Base-by-base conservation (phyloP, 2,888 invertebrate genomes). In the Rhamnusium bicolor region DNA sequence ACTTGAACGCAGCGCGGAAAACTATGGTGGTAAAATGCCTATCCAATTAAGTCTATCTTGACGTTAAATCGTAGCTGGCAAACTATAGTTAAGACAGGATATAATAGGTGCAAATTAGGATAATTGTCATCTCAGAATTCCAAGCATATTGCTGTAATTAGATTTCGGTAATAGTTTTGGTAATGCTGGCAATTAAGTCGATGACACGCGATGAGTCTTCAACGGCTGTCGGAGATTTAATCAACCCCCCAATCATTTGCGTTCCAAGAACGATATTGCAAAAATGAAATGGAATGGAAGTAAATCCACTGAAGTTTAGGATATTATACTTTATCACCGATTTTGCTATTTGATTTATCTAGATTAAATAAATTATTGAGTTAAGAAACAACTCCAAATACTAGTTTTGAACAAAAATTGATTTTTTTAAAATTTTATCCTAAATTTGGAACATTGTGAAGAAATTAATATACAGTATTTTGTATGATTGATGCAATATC, bases 61-160 rank as follows among this genome's bases (percentile, higher is more conserved):
- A 84, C 84, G 82, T 82, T 84, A 82, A 85, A 85, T 84, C 85
- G 77, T 76, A 78, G 75, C 49, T 69, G 72, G 73, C 76, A 79
- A 77, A 80, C 75, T 83, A 81, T 78, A 81, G 80, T 80, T 74
- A 82, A 81, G 82, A 81, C 76, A 80, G 83, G 82, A 83, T 84
- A 86, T 86, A 87, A 87, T 87, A 86, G 86, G 86, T 87, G 86
- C 85, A 85, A 86, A 87, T 87, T 87, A 87, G 86, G 84, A 84
- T 86, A 87, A 87, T 87, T 86, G 86, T 85, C 86, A 85, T 86
- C 86, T 86, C 84, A 83, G 86, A 87, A 87, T 86, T 87, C 84
- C 85, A 77, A 85, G 85, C 86, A 85, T 87, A 87, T 86, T 86
- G 86, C 84, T 76, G 85, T 86, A 87, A 87, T 87, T 87, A 86